Base-by-base conservation (phyloP, 2,797 vertebrate species). In the Columba guinea region DNA sequence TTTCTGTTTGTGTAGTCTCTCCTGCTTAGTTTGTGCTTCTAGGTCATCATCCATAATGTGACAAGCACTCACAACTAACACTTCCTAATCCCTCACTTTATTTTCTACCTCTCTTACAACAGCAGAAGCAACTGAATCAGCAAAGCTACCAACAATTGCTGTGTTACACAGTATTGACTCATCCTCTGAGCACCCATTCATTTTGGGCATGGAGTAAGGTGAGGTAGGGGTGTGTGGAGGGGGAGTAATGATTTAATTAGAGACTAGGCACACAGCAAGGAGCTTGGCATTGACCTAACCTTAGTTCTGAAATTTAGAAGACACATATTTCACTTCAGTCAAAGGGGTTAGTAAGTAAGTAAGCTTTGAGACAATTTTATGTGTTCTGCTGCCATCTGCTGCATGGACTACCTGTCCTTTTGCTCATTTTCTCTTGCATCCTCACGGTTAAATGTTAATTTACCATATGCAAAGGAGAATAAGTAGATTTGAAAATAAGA, bases 401-500 rank as follows among this genome's bases (percentile, higher is more conserved):
- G 71, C 76, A 55, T 32, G 41, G 32, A 68, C 37, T 51, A 21
- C 60, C 8, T 55, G 71, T 74, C 27, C 44, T 82, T 88, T 78
- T 46, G 52, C 23, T 93, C 30, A 39, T 78, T 76, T 79, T 87
- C 39, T 56, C 35, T 87, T 76, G 26, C 37, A 53, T 90, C 37
- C 48, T 76, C 59, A 24, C 24, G 48, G 52, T 21, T 71, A 82
- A 87, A 68, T 67, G 34, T 24, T 56, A 20, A 86, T 51, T 93
- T 91, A 63, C 63, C 21, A 3, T 56, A 90, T 35, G 46, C 19
- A 83, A 87, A 93, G 67, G 49, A 62, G 41, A 91, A 93, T 69
- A 93, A 34, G 58, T 76, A 68, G 46, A 75, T 92, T 94, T 84
- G 64, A 96, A 96, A 94, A 92, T 35, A 87, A 37, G 56, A 91